Base-by-base conservation (phyloP, 2,888 invertebrate genomes). In the Sycophila texana region DNA sequence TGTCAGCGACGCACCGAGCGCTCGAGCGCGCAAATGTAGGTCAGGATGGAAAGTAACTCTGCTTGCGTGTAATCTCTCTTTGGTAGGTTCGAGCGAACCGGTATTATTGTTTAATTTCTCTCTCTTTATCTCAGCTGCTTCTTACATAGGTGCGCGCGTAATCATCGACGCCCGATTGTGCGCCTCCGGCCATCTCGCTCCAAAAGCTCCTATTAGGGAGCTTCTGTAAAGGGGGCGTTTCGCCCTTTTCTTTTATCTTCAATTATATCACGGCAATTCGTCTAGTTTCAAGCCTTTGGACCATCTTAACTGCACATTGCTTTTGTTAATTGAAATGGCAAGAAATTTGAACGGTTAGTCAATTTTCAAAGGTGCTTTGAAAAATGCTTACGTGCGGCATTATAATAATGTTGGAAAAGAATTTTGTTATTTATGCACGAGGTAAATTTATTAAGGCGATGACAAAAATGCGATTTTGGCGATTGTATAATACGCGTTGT, bases 1-100 rank as follows among this genome's bases (percentile, higher is more conserved):
- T 85, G 85, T 84, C 82, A 83, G 85, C 77, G 74, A 76, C 77
- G 79, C 79, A 51, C 18, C 63, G 63, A 18, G 63, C 63, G 74
- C 79, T 81, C 82, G 84, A 83, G 80, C 79, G 82, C 81, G 83
- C 81, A 83, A 86, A 87, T 87, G 86, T 87, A 85, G 87, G 87
- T 87, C 87, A 87, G 86, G 87, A 87, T 87, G 86, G 87, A 87
- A 87, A 87, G 87, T 87, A 85, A 84, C 85, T 84, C 84, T 85
- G 85, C 84, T 82, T 80, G 83, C 85, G 83, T 82, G 84, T 83
- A 85, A 86, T 83, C 86, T 85, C 86, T 83, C 83, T 83, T 84
- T 84, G 83, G 85, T 78, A 74, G 39, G 77, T 67, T 80, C 83
- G 82, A 83, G 82, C 84, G 80, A 84, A 79, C 81, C 82, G 83